phyloP scores from a whole-genome alignment of 2,113 vertebrate species.

The Sigmodon hispidus region DNA sequence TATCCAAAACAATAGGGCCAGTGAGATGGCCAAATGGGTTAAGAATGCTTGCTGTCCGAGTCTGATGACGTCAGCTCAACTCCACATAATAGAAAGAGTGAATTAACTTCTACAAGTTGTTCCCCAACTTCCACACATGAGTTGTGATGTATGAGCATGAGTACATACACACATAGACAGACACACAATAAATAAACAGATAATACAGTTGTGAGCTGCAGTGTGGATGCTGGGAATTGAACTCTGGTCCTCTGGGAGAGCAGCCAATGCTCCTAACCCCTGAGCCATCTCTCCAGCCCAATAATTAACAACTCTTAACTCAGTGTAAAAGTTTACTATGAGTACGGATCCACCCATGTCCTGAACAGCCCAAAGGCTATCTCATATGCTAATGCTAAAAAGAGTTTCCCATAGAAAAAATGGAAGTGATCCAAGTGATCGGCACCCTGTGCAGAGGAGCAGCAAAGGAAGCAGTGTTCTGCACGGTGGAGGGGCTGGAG shows the following conservation, averaged over 20 bases:
- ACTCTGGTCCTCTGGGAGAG: no score
- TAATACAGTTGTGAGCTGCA: no score
- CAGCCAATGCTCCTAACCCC: no score
- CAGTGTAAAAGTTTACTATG: background rate
- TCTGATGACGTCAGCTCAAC: background rate
- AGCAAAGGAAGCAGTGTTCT: background rate
- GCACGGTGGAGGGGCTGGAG: background rate
- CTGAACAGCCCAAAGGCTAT: background rate
- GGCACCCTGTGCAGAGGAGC: background rate
- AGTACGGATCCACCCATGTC: background rate
- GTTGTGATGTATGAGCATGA: background rate
- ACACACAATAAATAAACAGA: background rate
- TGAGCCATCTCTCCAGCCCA: no score
- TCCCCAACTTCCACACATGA: background rate
- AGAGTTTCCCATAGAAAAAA: constrained; percentile 10
- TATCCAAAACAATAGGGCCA: background rate
- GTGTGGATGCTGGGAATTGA: no score
- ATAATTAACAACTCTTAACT: background rate
- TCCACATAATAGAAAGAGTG: background rate
- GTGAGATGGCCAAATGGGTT: background rate
- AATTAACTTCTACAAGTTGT: background rate
- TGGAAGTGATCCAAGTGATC: background rate
- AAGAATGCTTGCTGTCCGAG: no score
- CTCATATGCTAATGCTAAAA: background rate
- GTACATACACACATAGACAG: background rate